phyloP scores from a whole-genome alignment of 1,140 invertebrate genomes.

The Calosoma granatense region DNA sequence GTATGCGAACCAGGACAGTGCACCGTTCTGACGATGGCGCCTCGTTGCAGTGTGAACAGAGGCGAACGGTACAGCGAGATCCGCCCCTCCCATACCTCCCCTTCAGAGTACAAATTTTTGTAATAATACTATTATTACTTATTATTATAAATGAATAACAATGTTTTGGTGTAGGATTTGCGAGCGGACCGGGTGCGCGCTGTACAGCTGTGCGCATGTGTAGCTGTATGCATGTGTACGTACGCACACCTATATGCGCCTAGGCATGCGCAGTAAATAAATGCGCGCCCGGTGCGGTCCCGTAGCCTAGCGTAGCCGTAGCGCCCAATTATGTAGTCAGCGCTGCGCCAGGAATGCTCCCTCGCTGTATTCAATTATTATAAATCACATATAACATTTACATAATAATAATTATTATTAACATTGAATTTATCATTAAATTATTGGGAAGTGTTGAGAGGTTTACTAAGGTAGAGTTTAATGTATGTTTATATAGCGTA shows the following conservation, averaged over 20 bases:
- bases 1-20: no score
- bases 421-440: constrained; percentile 20
- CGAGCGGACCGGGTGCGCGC: neutral
- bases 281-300: neutral
- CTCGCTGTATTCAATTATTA: constrained; percentile 33
- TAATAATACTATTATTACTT: constrained; percentile 9
- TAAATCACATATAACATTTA: constrained; percentile 15
- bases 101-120: constrained; percentile 7
- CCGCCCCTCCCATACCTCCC: neutral
- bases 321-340: neutral
- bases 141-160: constrained; percentile 9
- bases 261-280: no score
- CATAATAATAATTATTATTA: constrained; percentile 16
- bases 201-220: no score
- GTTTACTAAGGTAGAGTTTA: constrained; percentile 29
- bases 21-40: neutral
- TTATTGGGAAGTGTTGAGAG: constrained; percentile 33
- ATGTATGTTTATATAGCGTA: constrained; percentile 34
- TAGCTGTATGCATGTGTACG: no score
- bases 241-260: no score
- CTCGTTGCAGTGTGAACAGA: neutral
- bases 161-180: constrained; percentile 1
- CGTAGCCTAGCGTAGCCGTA: neutral
- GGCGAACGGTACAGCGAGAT: neutral
- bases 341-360: constrained; percentile 25